Base-by-base conservation (phyloP, 2,888 invertebrate genomes). In the Oithona nana region DNA sequence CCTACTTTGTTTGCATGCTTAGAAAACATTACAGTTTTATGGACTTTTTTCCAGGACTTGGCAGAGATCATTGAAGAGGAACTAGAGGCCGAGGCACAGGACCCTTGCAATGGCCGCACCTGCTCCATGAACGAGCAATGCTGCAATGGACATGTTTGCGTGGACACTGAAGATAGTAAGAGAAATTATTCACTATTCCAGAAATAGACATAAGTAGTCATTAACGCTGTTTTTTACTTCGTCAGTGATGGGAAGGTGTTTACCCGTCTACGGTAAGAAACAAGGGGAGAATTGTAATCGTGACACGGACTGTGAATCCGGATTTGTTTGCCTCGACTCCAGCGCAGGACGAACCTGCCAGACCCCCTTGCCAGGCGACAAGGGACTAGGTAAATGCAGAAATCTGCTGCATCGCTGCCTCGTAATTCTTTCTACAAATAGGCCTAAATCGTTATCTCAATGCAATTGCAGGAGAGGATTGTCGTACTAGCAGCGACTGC, bases 231-330 rank as follows among this genome's bases (percentile, higher is more conserved):
- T n/a, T n/a, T 55, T 3, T 55, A 16, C 22, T 57, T 1, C 20
- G 13, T 28, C 73, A 80, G 81, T 76, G 51, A 71, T 77, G 31
- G 83, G 84, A 56, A 78, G 79, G 54, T 84, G 84, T 71, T 72
- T 83, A 61, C 82, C 80, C 68, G 77, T 78, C 1, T 82, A 81
- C 64, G 88, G 86, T 0, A 77, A 85, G 26, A 84, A 86, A 68
- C 81, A 85, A 51, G 87, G 87, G 0, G 87, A 88, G 71, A 78
- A 86, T 8, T 89, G 88, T 75, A 80, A 83, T 69, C 77, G 83
- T 57, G 87, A 88, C 74, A 83, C 82, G 68, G 88, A 89, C 71
- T 89, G 88, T 67, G 86, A 86, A 68, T 82, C 85, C 56, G 88
- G 88, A 56, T 77, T 88, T 49, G 78, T 86, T 67, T 89, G 88